Percentiles rank a stretch among this genome's conserved stretches.
Evolutionary conservation across 2,113 vertebrate genomes (phyloP).

Genomic region (Microtus pennsylvanicus): DNA sequence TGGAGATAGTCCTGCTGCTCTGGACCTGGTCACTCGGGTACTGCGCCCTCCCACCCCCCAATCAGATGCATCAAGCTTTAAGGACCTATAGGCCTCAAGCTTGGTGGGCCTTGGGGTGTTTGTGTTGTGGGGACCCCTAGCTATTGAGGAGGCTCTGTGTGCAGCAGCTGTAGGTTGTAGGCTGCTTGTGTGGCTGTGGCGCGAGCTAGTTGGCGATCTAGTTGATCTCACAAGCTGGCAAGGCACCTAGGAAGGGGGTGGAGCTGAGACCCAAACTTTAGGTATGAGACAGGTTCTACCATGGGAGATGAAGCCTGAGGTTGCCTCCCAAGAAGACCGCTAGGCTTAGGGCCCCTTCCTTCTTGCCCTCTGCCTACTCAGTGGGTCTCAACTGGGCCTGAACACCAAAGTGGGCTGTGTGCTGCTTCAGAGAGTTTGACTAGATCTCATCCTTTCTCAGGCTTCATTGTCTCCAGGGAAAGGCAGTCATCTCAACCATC

Average conservation of each 20-base stretch:
- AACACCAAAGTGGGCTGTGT: not conserved
- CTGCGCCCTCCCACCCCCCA: accelerated
- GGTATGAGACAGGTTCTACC: not conserved
- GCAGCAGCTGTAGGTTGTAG: not conserved
- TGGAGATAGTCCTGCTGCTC: not conserved
- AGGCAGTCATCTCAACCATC: not conserved
- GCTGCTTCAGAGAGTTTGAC: not conserved
- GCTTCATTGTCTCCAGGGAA: not conserved
- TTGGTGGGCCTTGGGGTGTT: not conserved
- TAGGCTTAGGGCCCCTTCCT: not conserved
- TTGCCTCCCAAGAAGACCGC: not conserved
- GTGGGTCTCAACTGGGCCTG: not conserved
- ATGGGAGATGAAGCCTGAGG: not conserved
- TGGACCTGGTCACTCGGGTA: not conserved
- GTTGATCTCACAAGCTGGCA: not conserved
- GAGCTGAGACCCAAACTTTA: not conserved
- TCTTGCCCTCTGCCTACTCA: not conserved
- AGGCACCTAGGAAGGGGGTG: not conserved
- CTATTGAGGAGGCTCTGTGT: not conserved
- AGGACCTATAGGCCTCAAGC: not conserved
- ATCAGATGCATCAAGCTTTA: not conserved
- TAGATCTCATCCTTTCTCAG: not conserved
- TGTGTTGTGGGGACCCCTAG: not conserved
- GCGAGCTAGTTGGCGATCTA: too few relatives aligned
- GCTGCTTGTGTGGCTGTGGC: too few relatives aligned